These are phyloP conservation scores for Rhinolophus ferrumequinum DNA, from an alignment of 2,113 vertebrate species.

Conservation along the genomic window DNA sequence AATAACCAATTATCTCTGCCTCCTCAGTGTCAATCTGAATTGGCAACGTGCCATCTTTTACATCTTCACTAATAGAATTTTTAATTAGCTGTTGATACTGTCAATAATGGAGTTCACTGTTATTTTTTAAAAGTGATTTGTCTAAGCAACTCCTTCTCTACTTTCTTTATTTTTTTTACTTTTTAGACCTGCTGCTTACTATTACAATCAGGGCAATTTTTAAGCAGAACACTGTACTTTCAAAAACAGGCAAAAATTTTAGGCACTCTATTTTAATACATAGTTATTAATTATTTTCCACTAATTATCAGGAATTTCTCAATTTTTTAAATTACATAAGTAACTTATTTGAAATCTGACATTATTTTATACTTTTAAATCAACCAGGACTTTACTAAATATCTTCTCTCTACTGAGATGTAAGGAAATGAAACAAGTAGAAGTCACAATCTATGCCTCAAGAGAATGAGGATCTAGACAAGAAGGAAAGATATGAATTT, in stretches of 20 bases:
- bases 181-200: constrained; percentile 41
- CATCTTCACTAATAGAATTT: constrained; percentile 77
- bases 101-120: constrained; percentile 67
- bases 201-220: neutral
- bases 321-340: neutral
- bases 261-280: constrained; percentile 8
- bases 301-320: neutral
- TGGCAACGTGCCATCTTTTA: constrained; percentile 79
- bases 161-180: neutral
- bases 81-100: constrained; percentile 76
- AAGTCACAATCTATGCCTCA: neutral
- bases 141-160: constrained; percentile 51
- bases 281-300: neutral
- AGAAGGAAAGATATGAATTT: constrained; percentile 20
- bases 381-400: neutral
- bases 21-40: constrained; percentile 68
- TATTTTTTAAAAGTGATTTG: constrained; percentile 60
- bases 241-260: constrained; percentile 31
- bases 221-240: neutral
- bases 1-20: constrained; percentile 75
- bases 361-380: constrained; percentile 8
- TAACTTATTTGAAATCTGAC: constrained; percentile 40
- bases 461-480: constrained; percentile 30
- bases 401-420: neutral
- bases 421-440: constrained; percentile 30